These are phyloP conservation scores for Euproctis similis DNA, from an alignment of 2,888 invertebrate species.

Conservation along the genomic window DNA sequence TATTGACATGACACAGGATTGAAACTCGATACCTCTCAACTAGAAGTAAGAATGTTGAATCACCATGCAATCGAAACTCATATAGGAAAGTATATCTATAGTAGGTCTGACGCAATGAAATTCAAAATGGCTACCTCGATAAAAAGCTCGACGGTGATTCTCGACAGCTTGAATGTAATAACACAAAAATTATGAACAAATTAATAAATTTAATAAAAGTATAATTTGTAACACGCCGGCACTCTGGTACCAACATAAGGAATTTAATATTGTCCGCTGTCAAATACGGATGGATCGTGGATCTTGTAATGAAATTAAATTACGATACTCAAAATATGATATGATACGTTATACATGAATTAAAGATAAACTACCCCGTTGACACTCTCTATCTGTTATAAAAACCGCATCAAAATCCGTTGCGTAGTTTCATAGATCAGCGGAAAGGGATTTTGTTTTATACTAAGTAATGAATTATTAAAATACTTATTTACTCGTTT, in stretches of 20 bases:
- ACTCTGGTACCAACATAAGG: conserved; percentile 15
- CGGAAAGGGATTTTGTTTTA: no score
- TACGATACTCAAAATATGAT: conserved; percentile 8
- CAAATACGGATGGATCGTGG: conserved; percentile 8
- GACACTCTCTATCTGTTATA: no score
- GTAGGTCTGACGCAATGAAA: conserved; percentile 33
- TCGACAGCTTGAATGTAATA: conserved; percentile 34
- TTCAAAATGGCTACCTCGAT: conserved; percentile 53
- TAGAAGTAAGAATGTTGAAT: no score
- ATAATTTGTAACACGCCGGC: conserved; percentile 17
- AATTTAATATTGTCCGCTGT: conserved; percentile 19
- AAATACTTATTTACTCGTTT: no score
- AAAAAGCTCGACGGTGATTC: conserved; percentile 39
- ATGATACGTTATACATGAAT: background rate
- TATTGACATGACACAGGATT: no score
- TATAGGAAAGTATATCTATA: no score
- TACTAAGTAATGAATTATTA: no score
- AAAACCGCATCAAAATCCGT: no score
- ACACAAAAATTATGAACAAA: conserved; percentile 43
- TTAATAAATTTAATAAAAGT: conserved; percentile 31
- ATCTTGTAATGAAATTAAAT: conserved; percentile 7
- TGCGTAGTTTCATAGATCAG: no score
- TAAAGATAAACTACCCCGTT: no score
- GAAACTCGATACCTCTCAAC: no score
- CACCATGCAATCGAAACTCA: no score